phyloP scores from a whole-genome alignment of 2,888 invertebrate genomes.

The Tetragonisca angustula region DNA sequence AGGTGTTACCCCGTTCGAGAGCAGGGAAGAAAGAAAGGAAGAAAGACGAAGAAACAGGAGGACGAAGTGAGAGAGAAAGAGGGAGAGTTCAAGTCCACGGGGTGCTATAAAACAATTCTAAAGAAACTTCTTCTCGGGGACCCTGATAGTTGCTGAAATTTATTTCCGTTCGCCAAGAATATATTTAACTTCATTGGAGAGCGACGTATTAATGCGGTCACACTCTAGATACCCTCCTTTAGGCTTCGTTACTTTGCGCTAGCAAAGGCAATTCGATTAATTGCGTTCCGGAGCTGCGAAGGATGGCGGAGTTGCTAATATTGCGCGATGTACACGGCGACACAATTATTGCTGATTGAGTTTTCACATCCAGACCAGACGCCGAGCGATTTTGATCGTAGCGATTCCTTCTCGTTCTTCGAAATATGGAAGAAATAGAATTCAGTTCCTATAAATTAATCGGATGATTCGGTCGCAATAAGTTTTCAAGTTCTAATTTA shows the following conservation, averaged over 20 bases:
- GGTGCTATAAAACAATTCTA: slow-evolving; percentile 74
- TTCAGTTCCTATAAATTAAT: neutral
- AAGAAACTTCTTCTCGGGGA: slow-evolving; percentile 63
- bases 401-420: neutral
- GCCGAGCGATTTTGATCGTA: slow-evolving; percentile 3
- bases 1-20: slow-evolving; percentile 23
- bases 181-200: slow-evolving; percentile 63
- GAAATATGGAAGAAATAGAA: no score
- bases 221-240: slow-evolving; percentile 61
- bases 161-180: slow-evolving; percentile 56
- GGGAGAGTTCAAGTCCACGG: slow-evolving; percentile 52
- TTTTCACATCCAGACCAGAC: slow-evolving; percentile 30
- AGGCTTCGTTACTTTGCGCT: slow-evolving; percentile 63
- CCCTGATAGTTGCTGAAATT: slow-evolving; percentile 63
- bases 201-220: slow-evolving; percentile 72
- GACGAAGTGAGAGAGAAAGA: neutral
- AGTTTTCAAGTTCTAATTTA: neutral
- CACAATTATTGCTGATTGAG: slow-evolving; percentile 55
- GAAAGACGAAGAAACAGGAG: neutral
- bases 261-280: slow-evolving; percentile 68
- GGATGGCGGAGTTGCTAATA: slow-evolving; percentile 50
- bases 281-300: slow-evolving; percentile 44
- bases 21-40: no score
- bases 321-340: slow-evolving; percentile 43
- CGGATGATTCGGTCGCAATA: slow-evolving; percentile 9